A percentile compares a stretch with the other conserved stretches of the same genome.
phyloP scores from a whole-genome alignment of 2,888 invertebrate species.

The Drosophila nr. fundita region DNA sequence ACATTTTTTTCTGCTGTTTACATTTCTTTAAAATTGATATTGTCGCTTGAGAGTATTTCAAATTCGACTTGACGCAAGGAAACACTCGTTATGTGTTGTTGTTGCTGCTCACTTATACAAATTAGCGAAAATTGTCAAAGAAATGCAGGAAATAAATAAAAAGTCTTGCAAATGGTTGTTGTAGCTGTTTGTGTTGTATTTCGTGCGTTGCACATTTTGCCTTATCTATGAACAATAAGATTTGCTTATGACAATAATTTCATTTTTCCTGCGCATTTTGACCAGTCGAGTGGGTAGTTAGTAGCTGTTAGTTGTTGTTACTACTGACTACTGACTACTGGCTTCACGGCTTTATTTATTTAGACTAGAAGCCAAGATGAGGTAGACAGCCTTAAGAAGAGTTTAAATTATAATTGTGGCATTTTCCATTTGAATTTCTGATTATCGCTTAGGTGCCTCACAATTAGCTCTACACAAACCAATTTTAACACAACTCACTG shows the following conservation, averaged over 20 bases:
- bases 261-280: constrained; percentile 30
- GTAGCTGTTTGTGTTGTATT: constrained; percentile 26
- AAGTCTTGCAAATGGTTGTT: constrained; percentile 26
- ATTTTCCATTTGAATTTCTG: background rate
- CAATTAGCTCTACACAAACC: background rate
- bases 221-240: constrained; percentile 64
- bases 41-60: constrained; percentile 18
- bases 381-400: background rate
- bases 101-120: constrained; percentile 53
- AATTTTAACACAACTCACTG: background rate
- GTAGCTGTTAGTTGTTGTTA: constrained; percentile 4
- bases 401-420: background rate
- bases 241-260: constrained; percentile 65
- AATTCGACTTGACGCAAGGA: background rate
- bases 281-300: constrained; percentile 10
- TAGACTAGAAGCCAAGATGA: background rate
- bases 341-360: background rate
- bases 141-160: constrained; percentile 62
- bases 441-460: background rate
- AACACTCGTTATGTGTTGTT: constrained; percentile 2
- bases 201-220: constrained; percentile 62
- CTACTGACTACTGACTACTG: background rate
- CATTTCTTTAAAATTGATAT: background rate
- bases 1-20: background rate
- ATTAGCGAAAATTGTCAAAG: constrained; percentile 75